Percentiles rank a stretch among this genome's conserved stretches.
These are phyloP conservation scores for Scyliorhinus canicula DNA, from an alignment of 2,797 vertebrate genomes.

Conservation along the genomic window DNA sequence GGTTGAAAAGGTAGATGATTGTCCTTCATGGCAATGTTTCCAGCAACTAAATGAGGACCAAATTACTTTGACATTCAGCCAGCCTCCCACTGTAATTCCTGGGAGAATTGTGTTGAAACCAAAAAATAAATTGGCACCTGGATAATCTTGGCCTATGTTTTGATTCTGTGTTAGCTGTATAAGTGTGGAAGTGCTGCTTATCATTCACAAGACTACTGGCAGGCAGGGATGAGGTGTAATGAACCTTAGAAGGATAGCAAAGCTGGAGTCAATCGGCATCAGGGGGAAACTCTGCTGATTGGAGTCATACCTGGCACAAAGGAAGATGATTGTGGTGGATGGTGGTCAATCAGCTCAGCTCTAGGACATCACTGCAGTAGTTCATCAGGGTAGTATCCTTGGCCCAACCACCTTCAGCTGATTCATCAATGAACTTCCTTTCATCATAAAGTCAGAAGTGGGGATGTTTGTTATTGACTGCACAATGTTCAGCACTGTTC, in stretches of 20 bases:
- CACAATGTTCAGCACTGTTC: too few relatives aligned
- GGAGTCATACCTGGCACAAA: too few relatives aligned
- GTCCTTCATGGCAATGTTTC: background rate
- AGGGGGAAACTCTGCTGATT: too few relatives aligned
- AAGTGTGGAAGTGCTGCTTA: background rate
- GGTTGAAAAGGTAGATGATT: background rate
- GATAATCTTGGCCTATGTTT: background rate
- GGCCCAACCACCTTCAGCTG: too few relatives aligned
- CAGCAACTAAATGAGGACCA: background rate
- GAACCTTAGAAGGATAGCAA: background rate
- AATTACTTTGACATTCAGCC: background rate
- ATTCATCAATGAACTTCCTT: too few relatives aligned
- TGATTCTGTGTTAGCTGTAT: background rate
- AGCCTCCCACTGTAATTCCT: background rate
- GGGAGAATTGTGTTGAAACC: background rate
- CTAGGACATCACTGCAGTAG: too few relatives aligned
- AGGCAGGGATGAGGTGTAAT: background rate
- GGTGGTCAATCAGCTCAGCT: too few relatives aligned
- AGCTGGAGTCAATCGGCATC: too few relatives aligned
- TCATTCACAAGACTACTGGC: background rate
- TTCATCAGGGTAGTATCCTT: too few relatives aligned
- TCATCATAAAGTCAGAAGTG: too few relatives aligned
- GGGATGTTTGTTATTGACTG: too few relatives aligned
- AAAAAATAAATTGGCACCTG: background rate
- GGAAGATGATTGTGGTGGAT: too few relatives aligned